These are phyloP conservation scores for Apis florea DNA, from an alignment of 1,140 invertebrate species.

Conservation along the genomic window DNA sequence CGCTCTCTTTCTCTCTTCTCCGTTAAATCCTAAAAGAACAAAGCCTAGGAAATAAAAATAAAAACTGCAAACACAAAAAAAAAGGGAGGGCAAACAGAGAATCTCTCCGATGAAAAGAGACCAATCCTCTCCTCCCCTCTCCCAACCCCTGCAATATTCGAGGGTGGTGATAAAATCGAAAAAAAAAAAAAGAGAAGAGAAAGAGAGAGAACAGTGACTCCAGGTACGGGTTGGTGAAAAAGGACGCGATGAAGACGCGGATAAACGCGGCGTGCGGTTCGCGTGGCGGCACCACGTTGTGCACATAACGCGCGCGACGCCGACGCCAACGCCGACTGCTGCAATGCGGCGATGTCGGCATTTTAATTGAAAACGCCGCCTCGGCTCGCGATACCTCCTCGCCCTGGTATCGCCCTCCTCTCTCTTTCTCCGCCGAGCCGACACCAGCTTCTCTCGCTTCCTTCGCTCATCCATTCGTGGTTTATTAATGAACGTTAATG, in stretches of 20 bases:
- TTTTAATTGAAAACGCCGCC: constrained; percentile 71
- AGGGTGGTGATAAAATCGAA: constrained; percentile 27
- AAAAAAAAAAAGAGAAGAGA: neutral
- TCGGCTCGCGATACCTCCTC: constrained; percentile 42
- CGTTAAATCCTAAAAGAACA: too few species aligned
- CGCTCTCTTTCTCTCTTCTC: too few species aligned
- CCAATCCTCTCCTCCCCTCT: too few species aligned
- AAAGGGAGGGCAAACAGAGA: too few species aligned
- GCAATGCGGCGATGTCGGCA: constrained; percentile 66
- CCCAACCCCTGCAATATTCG: neutral
- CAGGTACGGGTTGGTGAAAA: neutral
- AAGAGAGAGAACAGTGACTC: neutral
- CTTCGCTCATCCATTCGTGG: constrained; percentile 48
- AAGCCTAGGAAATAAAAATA: too few species aligned
- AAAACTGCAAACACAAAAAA: too few species aligned
- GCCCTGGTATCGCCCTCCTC: neutral
- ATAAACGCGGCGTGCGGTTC: constrained; percentile 29
- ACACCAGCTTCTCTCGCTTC: constrained; percentile 47
- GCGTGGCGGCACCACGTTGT: constrained; percentile 33
- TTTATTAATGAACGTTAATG: constrained; percentile 58
- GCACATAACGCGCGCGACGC: constrained; percentile 36
- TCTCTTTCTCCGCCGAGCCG: neutral
- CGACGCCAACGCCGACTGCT: constrained; percentile 49
- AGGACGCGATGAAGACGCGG: constrained; percentile 34
- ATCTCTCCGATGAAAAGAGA: too few species aligned